Evolutionary conservation across 2,113 vertebrate species (phyloP), one percentile per base, ranked within the genome.

Genomic region (Halcyon malimbica): DNA sequence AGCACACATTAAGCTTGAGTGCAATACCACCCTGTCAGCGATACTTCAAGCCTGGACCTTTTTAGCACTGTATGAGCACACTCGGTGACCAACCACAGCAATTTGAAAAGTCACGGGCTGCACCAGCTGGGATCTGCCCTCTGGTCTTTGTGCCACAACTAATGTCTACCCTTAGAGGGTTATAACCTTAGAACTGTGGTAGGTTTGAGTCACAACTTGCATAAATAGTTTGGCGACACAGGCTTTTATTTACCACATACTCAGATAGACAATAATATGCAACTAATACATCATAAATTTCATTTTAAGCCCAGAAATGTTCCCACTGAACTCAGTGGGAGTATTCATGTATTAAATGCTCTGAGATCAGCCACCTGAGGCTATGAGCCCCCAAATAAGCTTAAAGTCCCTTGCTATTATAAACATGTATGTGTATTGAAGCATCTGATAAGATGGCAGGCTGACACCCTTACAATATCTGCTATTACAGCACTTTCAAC

Each of bases 341-440:
- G 19, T 21, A 31, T 31, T 53, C 12, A 44, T 0, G 0, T 12
- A 26, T 29, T 78, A 82, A 51, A 42, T 21, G 19, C 19, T 9
- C 20, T n/a, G 19, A 11, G 10, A 71, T n/a, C 42, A 44, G 33
- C 25, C 35, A 73, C 23, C 14, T 23, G 24, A 56, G 26, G 26
- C 28, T 48, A 5, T 17, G 21, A 70, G 15, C 8, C 81, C 56
- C 25, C 37, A 62, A 31, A 75, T 33, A 24, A 68, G 33, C 51
- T 31, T 41, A 2, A 89, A 88, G 11, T 37, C 7, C 4, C 56
- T 56, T n/a, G 20, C 21, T 68, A 20, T 62, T 63, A 46, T 3
- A 54, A 63, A 60, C 1, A 7, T 2, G 3, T n/a, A 16, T 1
- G 1, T 20, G 4, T 28, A n/a, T 4, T 1, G 3, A 81, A 78